Percentiles rank a stretch among this genome's conserved stretches.
phyloP scores from a whole-genome alignment of 2,797 vertebrate genomes.

The Streptopelia turtur region DNA sequence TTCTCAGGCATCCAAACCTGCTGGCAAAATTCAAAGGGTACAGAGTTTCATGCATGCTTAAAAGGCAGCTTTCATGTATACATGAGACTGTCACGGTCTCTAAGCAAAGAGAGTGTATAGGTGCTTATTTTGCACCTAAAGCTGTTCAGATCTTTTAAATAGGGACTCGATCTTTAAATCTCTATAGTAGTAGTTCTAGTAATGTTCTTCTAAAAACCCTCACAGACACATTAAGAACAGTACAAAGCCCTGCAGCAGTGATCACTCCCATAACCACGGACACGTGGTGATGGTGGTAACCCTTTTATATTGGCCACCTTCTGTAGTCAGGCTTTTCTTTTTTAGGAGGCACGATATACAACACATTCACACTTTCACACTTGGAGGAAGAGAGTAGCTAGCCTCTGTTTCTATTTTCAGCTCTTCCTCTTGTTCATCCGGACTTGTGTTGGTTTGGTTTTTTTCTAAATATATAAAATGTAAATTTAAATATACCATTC shows the following conservation, averaged over 20 bases:
- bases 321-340: neutral
- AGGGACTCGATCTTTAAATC: neutral
- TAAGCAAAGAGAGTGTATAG: neutral
- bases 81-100: neutral
- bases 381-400: neutral
- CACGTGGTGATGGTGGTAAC: neutral
- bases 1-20: neutral
- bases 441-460: neutral
- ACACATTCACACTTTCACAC: neutral
- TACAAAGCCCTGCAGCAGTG: neutral
- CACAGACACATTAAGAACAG: neutral
- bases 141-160: neutral
- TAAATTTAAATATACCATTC: neutral
- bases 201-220: neutral
- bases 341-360: neutral
- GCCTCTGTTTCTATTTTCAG: neutral
- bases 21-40: neutral
- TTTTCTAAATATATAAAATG: slow-evolving; percentile 16
- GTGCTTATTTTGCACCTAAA: neutral
- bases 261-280: neutral
- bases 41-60: neutral
- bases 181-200: neutral
- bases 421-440: slow-evolving; percentile 8
- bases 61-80: neutral
- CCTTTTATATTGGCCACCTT: neutral